Conservation (phyloP, 1,140 invertebrate species). For the Polyergus mexicanus region DNA sequence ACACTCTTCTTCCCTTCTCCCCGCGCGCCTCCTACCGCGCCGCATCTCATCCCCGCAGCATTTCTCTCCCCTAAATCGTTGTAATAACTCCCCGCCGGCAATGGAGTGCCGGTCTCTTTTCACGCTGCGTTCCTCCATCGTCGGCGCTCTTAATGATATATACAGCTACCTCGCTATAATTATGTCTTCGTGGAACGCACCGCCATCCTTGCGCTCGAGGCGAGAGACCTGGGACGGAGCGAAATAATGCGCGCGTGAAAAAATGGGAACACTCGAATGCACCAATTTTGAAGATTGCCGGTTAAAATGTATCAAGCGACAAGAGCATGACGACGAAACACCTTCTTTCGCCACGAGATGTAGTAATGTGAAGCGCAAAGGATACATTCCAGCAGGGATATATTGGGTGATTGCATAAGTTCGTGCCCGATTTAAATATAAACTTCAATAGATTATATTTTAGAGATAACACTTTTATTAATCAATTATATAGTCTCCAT, state of each 20-base stretch:
- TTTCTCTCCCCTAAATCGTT: conserved; percentile 65
- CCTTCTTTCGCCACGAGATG: neutral
- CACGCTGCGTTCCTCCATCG: neutral
- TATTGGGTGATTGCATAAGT: too few species aligned
- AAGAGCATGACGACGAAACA: neutral
- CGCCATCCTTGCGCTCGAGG: neutral
- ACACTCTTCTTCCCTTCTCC: neutral
- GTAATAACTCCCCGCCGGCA: conserved; percentile 65
- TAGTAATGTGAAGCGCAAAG: neutral
- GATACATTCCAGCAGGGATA: neutral
- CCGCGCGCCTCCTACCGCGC: neutral
- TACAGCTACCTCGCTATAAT: conserved; percentile 53
- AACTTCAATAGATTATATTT: too few species aligned
- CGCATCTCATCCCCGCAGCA: neutral
- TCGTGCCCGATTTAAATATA: too few species aligned
- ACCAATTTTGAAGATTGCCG: conserved; percentile 38
- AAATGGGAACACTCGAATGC: conserved; percentile 25
- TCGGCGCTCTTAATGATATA: conserved; percentile 54
- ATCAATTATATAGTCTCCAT: too few species aligned
- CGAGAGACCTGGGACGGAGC: neutral
- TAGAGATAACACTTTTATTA: too few species aligned
- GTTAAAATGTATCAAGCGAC: neutral
- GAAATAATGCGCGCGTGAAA: conserved; percentile 31
- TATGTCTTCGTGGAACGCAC: conserved; percentile 6
- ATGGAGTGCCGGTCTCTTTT: conserved; percentile 52